Conservation (phyloP, 2,113 vertebrate species). For the Lophura nycthemera region DNA sequence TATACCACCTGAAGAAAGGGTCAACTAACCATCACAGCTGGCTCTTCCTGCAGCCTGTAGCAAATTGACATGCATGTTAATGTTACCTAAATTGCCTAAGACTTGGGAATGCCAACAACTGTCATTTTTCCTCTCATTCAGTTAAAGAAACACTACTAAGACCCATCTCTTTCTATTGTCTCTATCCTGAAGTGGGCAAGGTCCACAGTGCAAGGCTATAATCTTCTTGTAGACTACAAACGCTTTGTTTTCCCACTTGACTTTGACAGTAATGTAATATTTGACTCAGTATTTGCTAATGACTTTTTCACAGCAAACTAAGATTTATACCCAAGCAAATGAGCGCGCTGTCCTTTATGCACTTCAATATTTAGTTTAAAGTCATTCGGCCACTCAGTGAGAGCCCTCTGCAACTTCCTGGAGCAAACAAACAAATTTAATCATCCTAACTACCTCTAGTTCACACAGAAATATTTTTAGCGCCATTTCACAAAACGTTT, state of each 20-base stretch:
- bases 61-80: fast-evolving
- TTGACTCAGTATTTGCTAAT: neutral
- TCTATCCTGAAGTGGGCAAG: neutral
- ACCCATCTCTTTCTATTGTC: neutral
- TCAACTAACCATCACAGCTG: neutral
- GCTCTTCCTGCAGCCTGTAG: neutral
- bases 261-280: neutral
- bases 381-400: neutral
- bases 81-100: neutral
- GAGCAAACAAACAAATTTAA: neutral
- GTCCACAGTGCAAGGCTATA: neutral
- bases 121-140: neutral
- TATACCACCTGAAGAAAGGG: neutral
- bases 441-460: neutral
- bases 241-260: neutral
- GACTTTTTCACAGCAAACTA: neutral
- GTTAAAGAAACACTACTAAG: neutral
- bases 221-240: neutral
- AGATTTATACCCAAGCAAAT: neutral
- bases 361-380: neutral
- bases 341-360: neutral
- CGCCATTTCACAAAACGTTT: neutral
- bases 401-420: neutral
- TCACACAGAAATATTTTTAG: neutral
- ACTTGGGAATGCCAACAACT: neutral